These are phyloP conservation scores for Eufriesea mexicana DNA, from an alignment of 1,140 invertebrate genomes.

Conservation along the genomic window DNA sequence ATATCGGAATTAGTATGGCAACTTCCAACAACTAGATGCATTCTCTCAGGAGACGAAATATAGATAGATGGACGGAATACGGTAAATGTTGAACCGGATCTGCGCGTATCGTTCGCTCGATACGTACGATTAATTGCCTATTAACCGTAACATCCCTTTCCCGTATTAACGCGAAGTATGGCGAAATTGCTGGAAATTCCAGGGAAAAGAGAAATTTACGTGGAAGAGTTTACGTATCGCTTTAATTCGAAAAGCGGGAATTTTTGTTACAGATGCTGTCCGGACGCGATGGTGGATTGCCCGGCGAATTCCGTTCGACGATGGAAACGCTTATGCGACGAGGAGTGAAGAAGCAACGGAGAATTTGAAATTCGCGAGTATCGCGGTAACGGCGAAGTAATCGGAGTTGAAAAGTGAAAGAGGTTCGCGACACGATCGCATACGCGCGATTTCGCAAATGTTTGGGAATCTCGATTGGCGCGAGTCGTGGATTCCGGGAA, in stretches of 20 bases:
- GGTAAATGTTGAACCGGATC: background rate
- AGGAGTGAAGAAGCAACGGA: too few species aligned
- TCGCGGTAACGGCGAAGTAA: too few species aligned
- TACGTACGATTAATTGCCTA: background rate
- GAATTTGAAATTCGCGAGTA: too few species aligned
- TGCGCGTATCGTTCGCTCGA: background rate
- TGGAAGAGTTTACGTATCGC: background rate
- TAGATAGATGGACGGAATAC: background rate
- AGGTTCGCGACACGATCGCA: too few species aligned
- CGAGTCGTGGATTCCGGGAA: too few species aligned
- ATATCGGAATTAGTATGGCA: constrained; percentile 26
- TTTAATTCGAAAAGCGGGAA: background rate
- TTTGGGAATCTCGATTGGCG: too few species aligned
- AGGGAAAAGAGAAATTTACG: background rate
- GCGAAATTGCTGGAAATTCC: background rate
- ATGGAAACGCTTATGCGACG: background rate
- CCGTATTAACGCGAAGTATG: background rate
- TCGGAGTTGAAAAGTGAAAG: too few species aligned
- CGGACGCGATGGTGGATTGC: background rate
- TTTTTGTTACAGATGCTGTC: constrained; percentile 21
- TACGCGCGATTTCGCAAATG: too few species aligned
- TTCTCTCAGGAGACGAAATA: background rate
- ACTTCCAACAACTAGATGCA: constrained; percentile 5
- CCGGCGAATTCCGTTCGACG: too few species aligned
- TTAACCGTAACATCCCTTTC: background rate